Percentiles rank a stretch among this genome's conserved stretches.
Conservation (phyloP, 64 coral and sea anemone genomes). For the Platygyra sinensis region DNA sequence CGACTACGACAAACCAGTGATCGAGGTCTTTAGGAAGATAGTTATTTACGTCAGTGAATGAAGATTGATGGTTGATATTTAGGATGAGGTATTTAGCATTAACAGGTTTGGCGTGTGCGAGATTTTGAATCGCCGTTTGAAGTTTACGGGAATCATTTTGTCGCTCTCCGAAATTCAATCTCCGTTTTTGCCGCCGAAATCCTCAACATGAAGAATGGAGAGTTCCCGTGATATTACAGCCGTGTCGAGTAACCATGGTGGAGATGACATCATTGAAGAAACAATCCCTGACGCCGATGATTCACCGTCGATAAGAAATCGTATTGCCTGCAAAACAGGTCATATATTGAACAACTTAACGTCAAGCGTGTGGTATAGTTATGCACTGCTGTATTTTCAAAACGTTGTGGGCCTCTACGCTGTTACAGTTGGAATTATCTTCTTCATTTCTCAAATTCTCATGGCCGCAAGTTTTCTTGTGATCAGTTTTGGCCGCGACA, state of each 20-base stretch:
- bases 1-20: background rate
- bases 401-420: conserved; percentile 22
- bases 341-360: conserved; percentile 48
- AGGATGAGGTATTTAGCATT: background rate
- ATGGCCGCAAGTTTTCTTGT: conserved; percentile 29
- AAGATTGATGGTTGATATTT: background rate
- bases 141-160: background rate
- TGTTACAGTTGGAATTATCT: conserved; percentile 20
- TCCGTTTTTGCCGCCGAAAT: background rate
- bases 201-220: conserved; percentile 1
- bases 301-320: conserved; percentile 9
- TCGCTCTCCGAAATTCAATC: background rate
- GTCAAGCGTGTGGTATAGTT: conserved; percentile 46
- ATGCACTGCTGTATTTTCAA: conserved; percentile 40
- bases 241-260: conserved; percentile 6
- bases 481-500: conserved; percentile 4
- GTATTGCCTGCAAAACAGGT: conserved; percentile 26
- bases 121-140: background rate
- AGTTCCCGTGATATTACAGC: conserved; percentile 24
- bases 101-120: background rate
- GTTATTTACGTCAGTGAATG: background rate
- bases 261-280: conserved; percentile 29
- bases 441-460: conserved; percentile 52
- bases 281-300: background rate
- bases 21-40: background rate